phyloP scores from a whole-genome alignment of 2,113 vertebrate species.

The Ursus arctos region DNA sequence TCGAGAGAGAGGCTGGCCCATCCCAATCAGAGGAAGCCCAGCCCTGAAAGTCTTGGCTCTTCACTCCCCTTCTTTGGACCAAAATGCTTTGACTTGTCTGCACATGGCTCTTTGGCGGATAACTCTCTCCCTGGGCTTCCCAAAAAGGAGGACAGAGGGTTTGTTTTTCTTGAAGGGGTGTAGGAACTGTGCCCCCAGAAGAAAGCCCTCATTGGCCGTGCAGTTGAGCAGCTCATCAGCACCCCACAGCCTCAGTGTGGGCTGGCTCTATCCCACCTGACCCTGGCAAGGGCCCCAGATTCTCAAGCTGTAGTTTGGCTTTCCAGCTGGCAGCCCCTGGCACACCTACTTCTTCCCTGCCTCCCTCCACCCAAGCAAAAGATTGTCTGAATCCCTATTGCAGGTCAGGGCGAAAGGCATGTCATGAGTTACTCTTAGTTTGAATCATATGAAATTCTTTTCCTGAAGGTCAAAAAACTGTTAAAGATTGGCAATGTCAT shows the following conservation, averaged over 20 bases:
- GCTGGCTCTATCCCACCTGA: background rate
- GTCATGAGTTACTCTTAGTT: background rate
- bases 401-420: background rate
- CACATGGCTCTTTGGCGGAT: background rate
- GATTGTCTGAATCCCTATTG: background rate
- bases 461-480: background rate
- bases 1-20: background rate
- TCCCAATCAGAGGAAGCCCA: background rate
- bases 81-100: background rate
- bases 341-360: background rate
- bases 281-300: background rate
- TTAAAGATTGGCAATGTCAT: background rate
- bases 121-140: background rate
- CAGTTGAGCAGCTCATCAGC: background rate
- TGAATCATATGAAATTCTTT: slow-evolving; percentile 8
- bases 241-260: background rate
- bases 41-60: background rate
- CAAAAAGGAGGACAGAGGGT: background rate
- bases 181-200: background rate
- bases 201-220: background rate
- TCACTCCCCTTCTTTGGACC: background rate
- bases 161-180: background rate
- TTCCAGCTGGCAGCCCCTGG: background rate
- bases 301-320: background rate
- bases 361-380: background rate